These are phyloP conservation scores for Megaleporinus macrocephalus DNA, from an alignment of 2,113 vertebrate genomes.

Conservation along the genomic window DNA sequence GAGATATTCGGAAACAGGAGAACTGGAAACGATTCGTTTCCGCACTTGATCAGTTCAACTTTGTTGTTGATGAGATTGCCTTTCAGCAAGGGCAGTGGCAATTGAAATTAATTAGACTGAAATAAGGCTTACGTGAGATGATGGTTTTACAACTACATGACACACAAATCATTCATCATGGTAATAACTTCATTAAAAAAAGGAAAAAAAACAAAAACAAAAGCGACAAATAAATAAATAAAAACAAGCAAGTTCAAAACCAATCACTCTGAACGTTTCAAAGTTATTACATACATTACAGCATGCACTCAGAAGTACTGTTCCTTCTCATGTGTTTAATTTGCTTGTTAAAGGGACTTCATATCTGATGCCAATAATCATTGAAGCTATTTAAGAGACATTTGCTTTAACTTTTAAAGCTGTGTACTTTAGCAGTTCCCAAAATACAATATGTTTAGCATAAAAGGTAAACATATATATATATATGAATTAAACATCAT, in stretches of 20 bases:
- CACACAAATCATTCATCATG: constrained; percentile 85
- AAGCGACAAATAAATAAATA: not conserved
- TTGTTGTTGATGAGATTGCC: constrained; percentile 78
- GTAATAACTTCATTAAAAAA: constrained; percentile 80
- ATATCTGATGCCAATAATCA: constrained; percentile 87
- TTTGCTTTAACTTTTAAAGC: constrained; percentile 90
- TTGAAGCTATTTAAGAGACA: constrained; percentile 96
- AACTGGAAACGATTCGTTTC: constrained; percentile 39
- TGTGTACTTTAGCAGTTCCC: constrained; percentile 88
- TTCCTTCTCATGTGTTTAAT: constrained; percentile 77
- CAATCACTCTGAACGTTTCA: constrained; percentile 58
- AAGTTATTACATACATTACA: constrained; percentile 78
- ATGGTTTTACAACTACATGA: constrained; percentile 78
- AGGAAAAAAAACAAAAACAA: constrained; percentile 30
- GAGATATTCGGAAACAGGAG: constrained; percentile 29
- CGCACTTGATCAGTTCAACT: constrained; percentile 40
- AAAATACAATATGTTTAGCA: constrained; percentile 79
- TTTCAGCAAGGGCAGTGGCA: constrained; percentile 83
- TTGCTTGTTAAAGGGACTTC: constrained; percentile 99
- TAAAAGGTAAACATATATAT: constrained; percentile 44
- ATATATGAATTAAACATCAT: constrained; percentile 73
- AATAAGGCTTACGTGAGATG: constrained; percentile 77
- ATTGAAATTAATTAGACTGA: constrained; percentile 76
- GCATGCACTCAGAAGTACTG: constrained; percentile 89
- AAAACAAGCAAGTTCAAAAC: constrained; percentile 58